Evolutionary conservation across 2,888 invertebrate genomes (phyloP).

Genomic region (Dione vanillae): DNA sequence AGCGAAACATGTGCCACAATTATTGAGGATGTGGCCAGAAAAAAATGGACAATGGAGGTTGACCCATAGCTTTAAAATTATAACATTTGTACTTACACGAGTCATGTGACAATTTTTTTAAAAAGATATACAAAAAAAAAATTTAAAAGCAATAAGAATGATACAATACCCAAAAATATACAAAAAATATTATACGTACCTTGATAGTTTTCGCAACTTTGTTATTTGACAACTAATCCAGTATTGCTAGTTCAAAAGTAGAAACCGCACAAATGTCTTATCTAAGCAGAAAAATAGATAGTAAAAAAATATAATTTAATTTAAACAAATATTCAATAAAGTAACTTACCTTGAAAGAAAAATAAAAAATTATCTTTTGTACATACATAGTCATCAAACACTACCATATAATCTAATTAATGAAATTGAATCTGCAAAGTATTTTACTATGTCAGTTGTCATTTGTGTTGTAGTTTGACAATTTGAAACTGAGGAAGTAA

Average conservation of each 20-base stretch:
- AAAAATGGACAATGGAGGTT: constrained; percentile 76
- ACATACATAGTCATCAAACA: too few relatives aligned
- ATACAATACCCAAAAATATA: constrained; percentile 5
- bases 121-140: neutral
- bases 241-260: constrained; percentile 15
- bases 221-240: constrained; percentile 35
- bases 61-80: constrained; percentile 16
- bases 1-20: constrained; percentile 80
- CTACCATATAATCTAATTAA: too few relatives aligned
- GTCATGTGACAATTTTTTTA: neutral
- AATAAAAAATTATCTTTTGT: too few relatives aligned
- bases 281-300: too few relatives aligned
- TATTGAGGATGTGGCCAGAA: constrained; percentile 83
- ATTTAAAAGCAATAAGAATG: neutral
- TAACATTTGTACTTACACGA: constrained; percentile 2
- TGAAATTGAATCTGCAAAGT: too few relatives aligned
- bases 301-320: too few relatives aligned
- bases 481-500: neutral
- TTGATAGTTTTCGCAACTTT: constrained; percentile 19
- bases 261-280: too few relatives aligned
- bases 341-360: too few relatives aligned
- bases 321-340: too few relatives aligned
- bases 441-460: too few relatives aligned
- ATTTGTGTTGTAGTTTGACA: neutral
- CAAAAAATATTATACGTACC: constrained; percentile 28